Evolutionary conservation across 2,888 invertebrate species (phyloP).

Genomic region (Mimachlamys varia): DNA sequence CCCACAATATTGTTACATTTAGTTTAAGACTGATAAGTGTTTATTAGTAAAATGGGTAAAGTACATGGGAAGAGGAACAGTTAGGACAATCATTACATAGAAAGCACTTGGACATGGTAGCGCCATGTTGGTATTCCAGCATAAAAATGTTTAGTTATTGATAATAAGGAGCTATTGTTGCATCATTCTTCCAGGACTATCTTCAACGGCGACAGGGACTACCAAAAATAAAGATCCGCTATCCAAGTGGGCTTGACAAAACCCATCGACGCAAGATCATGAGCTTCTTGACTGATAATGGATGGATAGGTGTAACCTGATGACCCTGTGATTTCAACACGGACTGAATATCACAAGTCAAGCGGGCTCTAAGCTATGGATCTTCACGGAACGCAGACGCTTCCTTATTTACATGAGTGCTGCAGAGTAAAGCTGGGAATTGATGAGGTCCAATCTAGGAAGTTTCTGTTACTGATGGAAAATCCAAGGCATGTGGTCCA

Average conservation of each 20-base stretch:
- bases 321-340: neutral
- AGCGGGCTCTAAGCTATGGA: neutral
- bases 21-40: too few relatives aligned
- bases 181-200: conserved; percentile 75
- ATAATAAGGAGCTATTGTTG: neutral
- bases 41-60: too few relatives aligned
- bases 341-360: neutral
- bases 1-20: too few relatives aligned
- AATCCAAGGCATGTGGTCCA: neutral
- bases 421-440: neutral
- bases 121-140: too few relatives aligned
- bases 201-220: conserved; percentile 80
- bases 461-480: neutral
- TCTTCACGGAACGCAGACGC: neutral
- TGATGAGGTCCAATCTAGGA: conserved; percentile 5
- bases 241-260: conserved; percentile 83
- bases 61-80: too few relatives aligned
- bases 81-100: too few relatives aligned
- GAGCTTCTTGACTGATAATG: conserved; percentile 84
- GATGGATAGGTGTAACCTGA: conserved; percentile 83
- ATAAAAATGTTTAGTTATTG: too few relatives aligned
- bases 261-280: conserved; percentile 83
- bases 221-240: conserved; percentile 78
- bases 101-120: too few relatives aligned
- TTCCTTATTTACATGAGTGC: neutral